Evolutionary conservation across 35 echinoderm and acorn worm species (phyloP).

Genomic region (Apostichopus parvimensis): DNA sequence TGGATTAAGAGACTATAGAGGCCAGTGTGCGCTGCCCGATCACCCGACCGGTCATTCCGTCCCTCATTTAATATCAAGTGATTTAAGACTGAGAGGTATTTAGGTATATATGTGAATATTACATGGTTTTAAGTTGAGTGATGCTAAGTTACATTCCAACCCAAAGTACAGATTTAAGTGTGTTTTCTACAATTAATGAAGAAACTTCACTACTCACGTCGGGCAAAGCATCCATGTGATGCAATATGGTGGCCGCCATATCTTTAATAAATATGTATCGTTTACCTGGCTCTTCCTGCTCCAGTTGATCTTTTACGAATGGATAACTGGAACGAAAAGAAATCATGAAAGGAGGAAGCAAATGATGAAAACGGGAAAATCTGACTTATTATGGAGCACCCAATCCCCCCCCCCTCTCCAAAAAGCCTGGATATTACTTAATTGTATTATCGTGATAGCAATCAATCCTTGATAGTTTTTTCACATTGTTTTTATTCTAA

Average conservation of each 20-base stretch:
- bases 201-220: neutral
- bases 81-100: too few species aligned
- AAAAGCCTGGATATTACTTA: too few species aligned
- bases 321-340: neutral
- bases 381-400: neutral
- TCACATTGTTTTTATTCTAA: too few species aligned
- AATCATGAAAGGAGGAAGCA: neutral
- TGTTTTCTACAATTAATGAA: neutral
- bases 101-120: neutral
- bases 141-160: neutral
- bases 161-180: neutral
- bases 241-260: neutral
- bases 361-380: neutral
- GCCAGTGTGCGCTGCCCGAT: too few species aligned
- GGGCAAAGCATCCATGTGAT: conserved; percentile 13
- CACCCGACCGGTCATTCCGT: too few species aligned
- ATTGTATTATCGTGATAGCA: too few species aligned
- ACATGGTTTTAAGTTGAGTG: neutral
- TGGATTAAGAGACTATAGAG: too few species aligned
- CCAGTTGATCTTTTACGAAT: neutral
- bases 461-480: too few species aligned
- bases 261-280: conserved; percentile 16
- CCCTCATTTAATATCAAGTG: too few species aligned
- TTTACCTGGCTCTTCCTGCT: conserved; percentile 30
- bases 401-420: neutral